These are phyloP conservation scores for Caradrina kadenii DNA, from an alignment of 2,888 invertebrate genomes.

Conservation along the genomic window DNA sequence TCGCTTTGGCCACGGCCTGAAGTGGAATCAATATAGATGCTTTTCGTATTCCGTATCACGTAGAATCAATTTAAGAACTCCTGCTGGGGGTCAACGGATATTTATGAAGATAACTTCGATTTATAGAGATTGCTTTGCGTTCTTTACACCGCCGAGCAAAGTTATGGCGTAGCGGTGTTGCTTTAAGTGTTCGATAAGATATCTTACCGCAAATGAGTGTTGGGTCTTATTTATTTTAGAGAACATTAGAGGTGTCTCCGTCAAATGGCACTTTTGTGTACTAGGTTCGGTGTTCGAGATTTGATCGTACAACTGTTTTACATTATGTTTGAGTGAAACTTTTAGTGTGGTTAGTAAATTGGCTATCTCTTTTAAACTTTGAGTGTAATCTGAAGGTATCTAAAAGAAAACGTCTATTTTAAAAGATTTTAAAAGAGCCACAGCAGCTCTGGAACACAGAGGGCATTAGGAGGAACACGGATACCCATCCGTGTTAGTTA, in stretches of 20 bases:
- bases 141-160: constrained; percentile 67
- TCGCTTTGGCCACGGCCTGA: constrained; percentile 52
- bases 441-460: too few species aligned
- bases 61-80: constrained; percentile 88
- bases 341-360: neutral
- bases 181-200: constrained; percentile 50
- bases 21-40: constrained; percentile 76
- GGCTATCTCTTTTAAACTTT: too few species aligned
- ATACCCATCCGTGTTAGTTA: too few species aligned
- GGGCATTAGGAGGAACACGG: too few species aligned
- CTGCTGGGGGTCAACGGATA: constrained; percentile 85
- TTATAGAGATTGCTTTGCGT: constrained; percentile 81
- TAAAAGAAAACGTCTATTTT: too few species aligned
- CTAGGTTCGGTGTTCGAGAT: neutral
- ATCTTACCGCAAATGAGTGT: constrained; percentile 50
- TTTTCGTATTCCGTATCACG: constrained; percentile 84
- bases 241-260: neutral
- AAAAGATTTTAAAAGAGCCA: too few species aligned
- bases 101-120: constrained; percentile 85
- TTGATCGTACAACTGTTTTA: neutral
- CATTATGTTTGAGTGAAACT: neutral
- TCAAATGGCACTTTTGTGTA: neutral
- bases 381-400: too few species aligned
- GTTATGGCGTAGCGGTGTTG: constrained; percentile 49
- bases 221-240: constrained; percentile 38